These are phyloP conservation scores for Rhyacophila evoluta DNA, from an alignment of 2,888 invertebrate genomes.

Conservation along the genomic window DNA sequence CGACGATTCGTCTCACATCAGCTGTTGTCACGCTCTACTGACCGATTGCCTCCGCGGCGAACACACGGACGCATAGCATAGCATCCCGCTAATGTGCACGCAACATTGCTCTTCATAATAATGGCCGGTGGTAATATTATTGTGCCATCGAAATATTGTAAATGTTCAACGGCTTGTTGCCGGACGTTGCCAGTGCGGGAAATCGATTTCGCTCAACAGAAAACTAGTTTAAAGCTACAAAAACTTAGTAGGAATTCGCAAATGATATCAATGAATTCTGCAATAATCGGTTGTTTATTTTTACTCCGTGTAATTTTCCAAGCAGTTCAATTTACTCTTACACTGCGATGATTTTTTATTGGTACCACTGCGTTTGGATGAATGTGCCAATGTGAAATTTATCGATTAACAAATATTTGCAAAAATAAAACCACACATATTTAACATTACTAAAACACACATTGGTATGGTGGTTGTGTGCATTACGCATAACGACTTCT, in stretches of 20 bases:
- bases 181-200: background rate
- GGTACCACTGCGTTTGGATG: no score
- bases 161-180: background rate
- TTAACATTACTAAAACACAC: no score
- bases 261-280: background rate
- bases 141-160: slow-evolving; percentile 3
- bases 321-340: no score
- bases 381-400: no score
- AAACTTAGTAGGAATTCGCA: background rate
- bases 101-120: slow-evolving; percentile 18
- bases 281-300: no score
- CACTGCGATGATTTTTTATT: no score
- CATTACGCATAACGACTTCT: no score
- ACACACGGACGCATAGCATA: slow-evolving; percentile 25
- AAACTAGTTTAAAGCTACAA: background rate
- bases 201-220: background rate
- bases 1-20: slow-evolving; percentile 52
- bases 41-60: slow-evolving; percentile 33
- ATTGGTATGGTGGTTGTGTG: no score
- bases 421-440: no score
- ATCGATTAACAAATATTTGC: no score
- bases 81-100: background rate
- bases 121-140: background rate
- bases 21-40: slow-evolving; percentile 52
- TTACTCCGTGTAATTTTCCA: no score